Evolutionary conservation across 1,140 invertebrate genomes (phyloP), one percentile per base, ranked within the genome.

Genomic region (Bombus sylvicola): DNA sequence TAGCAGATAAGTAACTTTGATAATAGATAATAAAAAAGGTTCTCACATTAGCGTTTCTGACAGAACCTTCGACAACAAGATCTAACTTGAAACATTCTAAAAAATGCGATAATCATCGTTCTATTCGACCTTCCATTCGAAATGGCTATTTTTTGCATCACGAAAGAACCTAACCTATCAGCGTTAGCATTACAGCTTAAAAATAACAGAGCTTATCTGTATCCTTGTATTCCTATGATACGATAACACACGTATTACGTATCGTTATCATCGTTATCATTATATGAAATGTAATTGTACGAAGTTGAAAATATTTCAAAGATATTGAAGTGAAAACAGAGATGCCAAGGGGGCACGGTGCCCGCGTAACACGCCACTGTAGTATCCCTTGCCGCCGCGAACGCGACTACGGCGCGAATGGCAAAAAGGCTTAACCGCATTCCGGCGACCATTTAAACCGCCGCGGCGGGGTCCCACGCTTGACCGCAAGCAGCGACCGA

Each of bases 341-440:
- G 53, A 90, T 88, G 87, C 81, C 90, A 15, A 41, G 12, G 73
- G 87, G 90, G 86, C 89, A 82, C 84, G 72, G 79, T 73, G 74
- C 71, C 84, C 75, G 81, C 64, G 34, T 41, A 86, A 87, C 75
- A 83, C 89, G 76, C 75, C 31, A 73, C 69, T 88, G 83, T 28
- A 75, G 39, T 81, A 86, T 85, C 75, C 69, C 87, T 85, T 82
- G 59, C 85, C 86, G 62, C 64, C 43, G 66, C 88, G 81, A 89
- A 81, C 79, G 77, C 91, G 87, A 86, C 85, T 89, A 87, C 81
- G 85, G 88, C 91, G 85, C 91, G 92, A 90, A 92, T 92, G 88
- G 91, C 90, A 93, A 94, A 94, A 93, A 93, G 92, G 91, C 91
- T 90, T 92, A 91, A 91, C 91, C 92, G 92, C 92, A 93, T 94